Evolutionary conservation across 2,113 vertebrate species (phyloP).

Genomic region (Pao palembangensis): DNA sequence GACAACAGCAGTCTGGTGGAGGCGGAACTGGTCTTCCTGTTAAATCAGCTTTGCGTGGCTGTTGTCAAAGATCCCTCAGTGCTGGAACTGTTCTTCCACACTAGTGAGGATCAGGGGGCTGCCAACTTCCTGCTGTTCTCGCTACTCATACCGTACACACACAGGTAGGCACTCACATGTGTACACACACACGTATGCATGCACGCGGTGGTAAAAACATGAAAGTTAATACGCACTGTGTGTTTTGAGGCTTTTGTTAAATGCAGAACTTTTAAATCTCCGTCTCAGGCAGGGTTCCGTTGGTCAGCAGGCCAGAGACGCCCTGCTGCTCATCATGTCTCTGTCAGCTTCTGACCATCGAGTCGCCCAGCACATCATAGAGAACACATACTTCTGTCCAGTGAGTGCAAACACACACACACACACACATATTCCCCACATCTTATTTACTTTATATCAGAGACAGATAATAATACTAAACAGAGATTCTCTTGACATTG

Average conservation of each 20-base stretch:
- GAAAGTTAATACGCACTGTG: not conserved
- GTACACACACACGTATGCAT: conserved; percentile 77
- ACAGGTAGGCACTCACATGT: conserved; percentile 71
- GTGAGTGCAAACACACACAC: conserved; percentile 72
- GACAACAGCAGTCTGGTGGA: conserved; percentile 74
- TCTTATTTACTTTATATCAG: not conserved
- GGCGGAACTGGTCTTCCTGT: conserved; percentile 82
- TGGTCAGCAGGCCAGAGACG: conserved; percentile 88
- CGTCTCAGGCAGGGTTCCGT: conserved; percentile 83
- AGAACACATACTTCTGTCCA: conserved; percentile 95
- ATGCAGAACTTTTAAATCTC: not conserved
- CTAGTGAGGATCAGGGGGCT: conserved; percentile 92
- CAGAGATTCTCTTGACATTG: conserved; percentile 1
- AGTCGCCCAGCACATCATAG: conserved; percentile 86
- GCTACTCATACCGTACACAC: conserved; percentile 91
- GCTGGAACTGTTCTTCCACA: conserved; percentile 95
- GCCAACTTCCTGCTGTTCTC: conserved; percentile 97
- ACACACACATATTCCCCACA: conserved; percentile 3
- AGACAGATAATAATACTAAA: not conserved
- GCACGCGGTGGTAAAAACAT: not conserved
- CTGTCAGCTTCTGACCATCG: conserved; percentile 84
- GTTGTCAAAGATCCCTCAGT: conserved; percentile 91
- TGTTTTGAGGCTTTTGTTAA: not conserved
- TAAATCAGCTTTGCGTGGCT: conserved; percentile 87
- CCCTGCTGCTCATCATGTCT: conserved; percentile 91